Conservation (phyloP, 2,797 vertebrate species). For the Pipistrellus kuhlii region DNA sequence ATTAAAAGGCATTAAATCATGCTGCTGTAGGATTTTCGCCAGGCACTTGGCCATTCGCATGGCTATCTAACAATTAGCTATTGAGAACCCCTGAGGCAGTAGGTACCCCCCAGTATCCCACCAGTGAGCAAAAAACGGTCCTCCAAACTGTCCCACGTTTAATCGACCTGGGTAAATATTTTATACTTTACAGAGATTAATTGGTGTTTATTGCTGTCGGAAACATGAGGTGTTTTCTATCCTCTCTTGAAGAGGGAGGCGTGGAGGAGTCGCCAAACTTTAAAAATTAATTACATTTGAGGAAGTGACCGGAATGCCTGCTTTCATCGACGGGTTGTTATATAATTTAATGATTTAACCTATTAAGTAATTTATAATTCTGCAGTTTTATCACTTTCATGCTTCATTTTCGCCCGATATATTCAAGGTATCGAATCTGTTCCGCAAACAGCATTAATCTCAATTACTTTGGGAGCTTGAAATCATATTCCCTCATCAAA, state of each 20-base stretch:
- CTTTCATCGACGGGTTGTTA: slow-evolving; percentile 55
- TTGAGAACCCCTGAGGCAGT: neutral
- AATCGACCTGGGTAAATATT: slow-evolving; percentile 30
- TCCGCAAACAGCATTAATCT: slow-evolving; percentile 71
- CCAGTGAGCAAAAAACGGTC: neutral
- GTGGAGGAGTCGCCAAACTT: slow-evolving; percentile 42
- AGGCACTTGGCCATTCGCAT: neutral
- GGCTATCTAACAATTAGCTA: neutral
- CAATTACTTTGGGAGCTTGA: slow-evolving; percentile 75
- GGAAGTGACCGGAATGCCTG: slow-evolving; percentile 50
- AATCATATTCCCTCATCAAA: slow-evolving; percentile 65
- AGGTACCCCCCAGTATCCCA: neutral
- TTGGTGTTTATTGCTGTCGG: neutral
- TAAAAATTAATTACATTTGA: slow-evolving; percentile 66
- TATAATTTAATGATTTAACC: slow-evolving; percentile 45
- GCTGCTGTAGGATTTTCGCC: slow-evolving; percentile 5
- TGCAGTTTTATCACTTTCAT: slow-evolving; percentile 43
- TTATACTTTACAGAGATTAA: slow-evolving; percentile 26
- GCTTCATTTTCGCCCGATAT: slow-evolving; percentile 42
- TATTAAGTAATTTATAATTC: slow-evolving; percentile 53
- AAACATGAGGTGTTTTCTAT: slow-evolving; percentile 27
- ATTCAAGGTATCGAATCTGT: slow-evolving; percentile 48
- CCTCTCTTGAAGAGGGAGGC: neutral
- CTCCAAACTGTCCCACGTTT: neutral
- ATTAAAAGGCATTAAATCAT: slow-evolving; percentile 8